Base-by-base conservation (phyloP, 2,113 vertebrate species). In the Gallinago jamesoni region DNA sequence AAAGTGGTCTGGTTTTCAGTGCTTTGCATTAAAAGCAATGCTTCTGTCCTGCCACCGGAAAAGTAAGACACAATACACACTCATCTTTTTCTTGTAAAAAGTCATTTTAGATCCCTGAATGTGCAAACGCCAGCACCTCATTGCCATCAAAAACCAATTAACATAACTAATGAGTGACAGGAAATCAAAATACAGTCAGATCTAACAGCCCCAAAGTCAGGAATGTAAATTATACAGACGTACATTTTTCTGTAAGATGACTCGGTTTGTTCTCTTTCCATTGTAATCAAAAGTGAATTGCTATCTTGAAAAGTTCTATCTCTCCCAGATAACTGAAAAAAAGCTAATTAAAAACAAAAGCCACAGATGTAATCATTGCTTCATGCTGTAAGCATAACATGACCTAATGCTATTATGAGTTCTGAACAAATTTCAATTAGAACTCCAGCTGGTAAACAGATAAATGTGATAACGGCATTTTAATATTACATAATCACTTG, bases 331-430 rank as follows among this genome's bases (percentile, higher is more conserved):
- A 97, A 95, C 64, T 60, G 94, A 84, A 95, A 92, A 92, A 95
- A 87, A 96, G 83, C 91, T 97, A 96, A 97, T 97, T 96, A 96
- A 96, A 97, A 96, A 90, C 92, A 96, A 97, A 97, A 94, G 55
- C 85, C 94, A 83, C 80, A 96, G 93, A 97, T 98, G 84, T 97
- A 98, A 97, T 96, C 93, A 89, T 94, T 97, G 82, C 89, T 96
- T 97, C 97, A 94, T 96, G 86, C 96, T 96, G 87, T 95, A 97
- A 97, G 94, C 85, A 94, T 95, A 97, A 95, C 89, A 92, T 92
- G 96, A 97, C 96, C 96, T 97, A 97, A 95, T 96, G 92, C 78
- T 97, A 87, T 97, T 96, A 96, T 88, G 94, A 84, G 68, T 91
- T 94, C 86, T 86, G 73, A 95, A 94, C 80, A 96, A 89, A 96